Base-by-base conservation (phyloP, 2,888 invertebrate species). In the Boloria euphrosyne region DNA sequence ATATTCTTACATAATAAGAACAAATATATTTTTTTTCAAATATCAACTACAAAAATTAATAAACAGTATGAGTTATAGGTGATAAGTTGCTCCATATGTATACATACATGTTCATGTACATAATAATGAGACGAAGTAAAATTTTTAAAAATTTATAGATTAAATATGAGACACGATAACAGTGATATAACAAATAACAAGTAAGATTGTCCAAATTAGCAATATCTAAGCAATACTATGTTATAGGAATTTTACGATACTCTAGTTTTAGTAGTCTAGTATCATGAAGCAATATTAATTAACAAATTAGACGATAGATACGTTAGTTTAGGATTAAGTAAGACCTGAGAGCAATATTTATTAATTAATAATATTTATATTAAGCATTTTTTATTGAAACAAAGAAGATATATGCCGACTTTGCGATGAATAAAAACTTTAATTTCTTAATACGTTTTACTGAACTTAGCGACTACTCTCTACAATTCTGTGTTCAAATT, bases 191-290 rank as follows among this genome's bases (percentile, higher is more conserved):
- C 31, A 38, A 68, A 74, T 77, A 71, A 68, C 59, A 69, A 70
- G 58, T 67, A 75, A 81, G 79, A 80, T 80, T 85, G 86, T 87
- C 86, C 85, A 87, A 86, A 80, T 77, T 85, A 86, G 83, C 79
- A 84, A 81, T 83, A 82, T 76, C 57, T 79, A 80, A 81, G 80
- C 80, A 81, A 80, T 82, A 82, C 70, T 70, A 72, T 69, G 62
- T 69, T 50, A 66, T 71, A 73, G 69, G 59, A 4, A 13, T 49
- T 49, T 49, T 49, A 49, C 61, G 71, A 73, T 74, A 69, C 66
- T 38, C 53, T 74, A 76, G 69, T 70, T 74, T 74, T 80, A 82
- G 52, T 72, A 71, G 66, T 46, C 17, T 71, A 66, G 67, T 58
- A 60, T 62, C 53, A 22, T 66, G 10, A 77, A 84, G 81, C 83